Percentiles rank a stretch among this genome's conserved stretches.
Evolutionary conservation across 1,140 invertebrate genomes (phyloP).

Genomic region (Homalodisca vitripennis): DNA sequence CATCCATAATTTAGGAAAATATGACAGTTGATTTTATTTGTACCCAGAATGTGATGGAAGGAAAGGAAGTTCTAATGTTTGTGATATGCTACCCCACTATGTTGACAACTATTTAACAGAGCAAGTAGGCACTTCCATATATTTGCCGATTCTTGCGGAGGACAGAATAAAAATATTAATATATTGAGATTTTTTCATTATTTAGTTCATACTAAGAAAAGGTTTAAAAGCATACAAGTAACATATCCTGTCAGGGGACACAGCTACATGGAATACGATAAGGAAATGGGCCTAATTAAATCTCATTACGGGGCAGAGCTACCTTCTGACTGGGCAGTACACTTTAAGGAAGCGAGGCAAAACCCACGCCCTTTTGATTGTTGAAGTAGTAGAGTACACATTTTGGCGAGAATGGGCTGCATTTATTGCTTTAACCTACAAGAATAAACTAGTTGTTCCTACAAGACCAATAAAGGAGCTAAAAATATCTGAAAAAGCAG

Average conservation of each 20-base stretch:
- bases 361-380: constrained; percentile 34
- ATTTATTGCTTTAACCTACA: constrained; percentile 15
- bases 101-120: constrained; percentile 4
- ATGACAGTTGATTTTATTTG: constrained; percentile 19
- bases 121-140: constrained; percentile 3
- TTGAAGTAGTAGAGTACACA: constrained; percentile 15
- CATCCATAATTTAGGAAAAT: constrained; percentile 1
- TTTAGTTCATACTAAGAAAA: constrained; percentile 33
- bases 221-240: constrained; percentile 26
- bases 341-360: constrained; percentile 24
- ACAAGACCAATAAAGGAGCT: constrained; percentile 30
- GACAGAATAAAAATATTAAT: constrained; percentile 28
- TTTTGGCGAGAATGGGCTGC: constrained; percentile 15
- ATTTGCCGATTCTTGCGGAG: constrained; percentile 21
- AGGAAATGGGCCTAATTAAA: constrained; percentile 29
- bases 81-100: constrained; percentile 10
- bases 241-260: constrained; percentile 31
- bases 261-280: constrained; percentile 32
- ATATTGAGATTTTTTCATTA: constrained; percentile 35
- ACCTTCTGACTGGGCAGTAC: constrained; percentile 17
- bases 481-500: constrained; percentile 20
- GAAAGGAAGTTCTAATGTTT: constrained; percentile 26
- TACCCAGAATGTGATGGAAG: constrained; percentile 25
- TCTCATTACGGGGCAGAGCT: constrained; percentile 15
- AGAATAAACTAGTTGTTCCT: constrained; percentile 12